Percentiles rank a stretch among this genome's conserved stretches.
Evolutionary conservation across 2,888 invertebrate species (phyloP).

Genomic region (Drymonia ruficornis): DNA sequence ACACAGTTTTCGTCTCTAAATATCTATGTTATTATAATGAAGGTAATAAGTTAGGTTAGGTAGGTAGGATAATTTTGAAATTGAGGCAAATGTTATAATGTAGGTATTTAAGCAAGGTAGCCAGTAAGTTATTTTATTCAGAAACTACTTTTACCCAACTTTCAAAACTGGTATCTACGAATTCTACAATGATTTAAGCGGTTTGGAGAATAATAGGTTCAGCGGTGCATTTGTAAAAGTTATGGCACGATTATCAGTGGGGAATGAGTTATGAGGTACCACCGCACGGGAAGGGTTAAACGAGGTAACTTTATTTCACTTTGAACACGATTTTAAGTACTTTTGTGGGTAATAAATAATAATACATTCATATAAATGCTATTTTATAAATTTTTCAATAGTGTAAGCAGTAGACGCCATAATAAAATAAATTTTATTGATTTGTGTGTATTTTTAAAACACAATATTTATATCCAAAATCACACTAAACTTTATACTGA

Average conservation of each 20-base stretch:
- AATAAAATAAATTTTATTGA: too few relatives aligned
- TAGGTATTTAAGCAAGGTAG: too few relatives aligned
- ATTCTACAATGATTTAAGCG: conserved; percentile 29
- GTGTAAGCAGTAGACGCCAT: too few relatives aligned
- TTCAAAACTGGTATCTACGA: background rate
- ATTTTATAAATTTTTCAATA: too few relatives aligned
- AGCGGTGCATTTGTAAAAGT: conserved; percentile 61
- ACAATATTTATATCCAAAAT: too few relatives aligned
- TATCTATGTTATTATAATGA: too few relatives aligned
- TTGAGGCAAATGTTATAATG: too few relatives aligned
- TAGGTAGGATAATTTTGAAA: too few relatives aligned
- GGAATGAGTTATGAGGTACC: conserved; percentile 56
- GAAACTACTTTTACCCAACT: background rate
- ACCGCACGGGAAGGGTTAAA: conserved; percentile 27
- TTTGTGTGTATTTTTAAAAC: too few relatives aligned
- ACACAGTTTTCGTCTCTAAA: too few relatives aligned
- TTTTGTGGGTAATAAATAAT: conserved; percentile 2
- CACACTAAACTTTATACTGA: background rate
- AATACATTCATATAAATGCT: background rate
- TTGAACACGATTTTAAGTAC: conserved; percentile 31
- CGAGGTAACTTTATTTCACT: conserved; percentile 35
- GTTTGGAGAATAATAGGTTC: conserved; percentile 9
- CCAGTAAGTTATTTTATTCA: too few relatives aligned
- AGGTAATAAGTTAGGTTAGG: too few relatives aligned
- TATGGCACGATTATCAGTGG: conserved; percentile 67